Percentiles rank a stretch among this genome's conserved stretches.
Conservation (phyloP, 1,140 invertebrate genomes). For the Diorhabda sublineata region DNA sequence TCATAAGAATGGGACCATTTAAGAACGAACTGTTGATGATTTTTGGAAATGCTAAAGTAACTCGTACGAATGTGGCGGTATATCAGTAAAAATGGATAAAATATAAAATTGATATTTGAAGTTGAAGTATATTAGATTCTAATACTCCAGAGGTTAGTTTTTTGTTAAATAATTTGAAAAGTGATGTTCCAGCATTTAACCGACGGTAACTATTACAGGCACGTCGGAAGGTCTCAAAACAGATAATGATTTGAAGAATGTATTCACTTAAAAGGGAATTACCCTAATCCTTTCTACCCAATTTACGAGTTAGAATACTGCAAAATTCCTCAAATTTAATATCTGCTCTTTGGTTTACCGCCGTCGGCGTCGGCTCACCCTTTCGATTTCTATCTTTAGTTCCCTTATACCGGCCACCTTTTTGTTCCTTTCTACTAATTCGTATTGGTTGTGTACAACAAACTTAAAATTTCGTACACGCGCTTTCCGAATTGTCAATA, state of each 20-base stretch:
- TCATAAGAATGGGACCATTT: too few species aligned
- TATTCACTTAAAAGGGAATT: conserved; percentile 15
- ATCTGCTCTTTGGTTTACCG: conserved; percentile 31
- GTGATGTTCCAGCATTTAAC: neutral
- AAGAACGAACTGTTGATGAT: too few species aligned
- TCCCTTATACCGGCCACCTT: neutral
- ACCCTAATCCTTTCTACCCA: conserved; percentile 18
- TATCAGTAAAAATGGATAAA: too few species aligned
- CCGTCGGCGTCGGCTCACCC: neutral
- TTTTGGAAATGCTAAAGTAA: too few species aligned
- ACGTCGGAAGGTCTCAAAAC: conserved; percentile 2
- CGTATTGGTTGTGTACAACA: too few species aligned
- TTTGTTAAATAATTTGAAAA: neutral
- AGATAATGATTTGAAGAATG: conserved; percentile 10
- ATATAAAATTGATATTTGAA: too few species aligned
- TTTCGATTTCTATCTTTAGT: neutral
- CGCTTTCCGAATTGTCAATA: too few species aligned
- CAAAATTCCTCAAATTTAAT: conserved; percentile 40
- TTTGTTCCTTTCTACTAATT: too few species aligned
- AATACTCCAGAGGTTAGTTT: neutral
- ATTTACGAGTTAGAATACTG: conserved; percentile 26
- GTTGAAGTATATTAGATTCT: too few species aligned
- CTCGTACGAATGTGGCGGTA: too few species aligned
- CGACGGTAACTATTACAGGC: neutral
- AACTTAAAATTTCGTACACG: too few species aligned